These are phyloP conservation scores for Indicator maculatus DNA, from an alignment of 2,113 vertebrate species.

Conservation along the genomic window DNA sequence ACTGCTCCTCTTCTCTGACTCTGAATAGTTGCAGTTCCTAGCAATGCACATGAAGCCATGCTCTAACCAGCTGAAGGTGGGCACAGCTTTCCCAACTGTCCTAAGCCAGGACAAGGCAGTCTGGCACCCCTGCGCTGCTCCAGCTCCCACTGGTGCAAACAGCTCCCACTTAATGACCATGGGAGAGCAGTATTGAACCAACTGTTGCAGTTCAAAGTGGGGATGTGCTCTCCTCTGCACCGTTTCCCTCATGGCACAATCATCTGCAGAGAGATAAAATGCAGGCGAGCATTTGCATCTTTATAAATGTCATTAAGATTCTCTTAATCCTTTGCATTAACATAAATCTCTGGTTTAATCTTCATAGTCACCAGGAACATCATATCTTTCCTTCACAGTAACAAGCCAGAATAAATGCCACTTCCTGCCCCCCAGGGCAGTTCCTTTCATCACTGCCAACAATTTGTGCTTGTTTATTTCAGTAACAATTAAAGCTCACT, in stretches of 20 bases:
- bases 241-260: conserved; percentile 64
- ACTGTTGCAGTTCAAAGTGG: background rate
- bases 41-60: background rate
- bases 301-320: conserved; percentile 69
- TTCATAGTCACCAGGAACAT: conserved; percentile 60
- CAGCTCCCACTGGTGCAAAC: conserved; percentile 1
- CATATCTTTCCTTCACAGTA: conserved; percentile 39
- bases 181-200: conserved; percentile 70
- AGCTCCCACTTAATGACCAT: conserved; percentile 43
- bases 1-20: too few relatives aligned
- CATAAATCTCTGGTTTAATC: conserved; percentile 71
- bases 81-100: background rate
- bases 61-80: background rate
- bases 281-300: conserved; percentile 66
- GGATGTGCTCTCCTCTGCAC: background rate
- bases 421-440: conserved; percentile 21
- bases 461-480: conserved; percentile 1
- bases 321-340: conserved; percentile 73
- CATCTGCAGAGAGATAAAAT: conserved; percentile 58
- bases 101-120: background rate
- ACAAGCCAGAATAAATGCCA: conserved; percentile 35
- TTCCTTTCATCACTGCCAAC: conserved; percentile 30
- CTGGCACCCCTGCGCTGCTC: background rate
- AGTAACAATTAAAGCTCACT: background rate
- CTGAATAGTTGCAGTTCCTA: background rate